Evolutionary conservation across 2,113 vertebrate genomes (phyloP), one percentile per base, ranked within the genome.

Genomic region (Siphamia tubifer): DNA sequence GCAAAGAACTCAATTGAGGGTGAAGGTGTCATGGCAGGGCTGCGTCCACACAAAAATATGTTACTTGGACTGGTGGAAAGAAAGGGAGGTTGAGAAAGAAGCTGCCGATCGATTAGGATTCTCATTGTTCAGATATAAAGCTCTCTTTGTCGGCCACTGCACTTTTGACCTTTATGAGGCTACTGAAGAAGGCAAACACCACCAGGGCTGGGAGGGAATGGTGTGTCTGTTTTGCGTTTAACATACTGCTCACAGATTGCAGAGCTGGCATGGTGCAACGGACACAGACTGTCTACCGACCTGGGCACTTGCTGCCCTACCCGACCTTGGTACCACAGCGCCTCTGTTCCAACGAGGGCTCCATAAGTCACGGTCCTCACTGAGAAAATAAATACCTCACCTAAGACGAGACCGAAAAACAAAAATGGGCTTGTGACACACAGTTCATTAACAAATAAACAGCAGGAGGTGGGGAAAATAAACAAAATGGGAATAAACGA

Each of bases 361-460:
- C 31, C 69, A 53, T 32, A 68, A 64, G 28, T 45, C 35, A 39
- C 15, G n/a, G n/a, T 62, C 15, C 47, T 62, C 3, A 6, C 31
- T 58, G 35, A 31, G 44, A 69, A 54, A 53, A 15, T 28, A 42
- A 42, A 54, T 15, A 16, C 24, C 36, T 21, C 49, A 34, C 36
- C 77, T 9, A 42, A 64, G 54, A 75, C 44, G 23, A 60, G 45
- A 67, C 44, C 23, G 32, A 30, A 63, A 73, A 78, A 53, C 39
- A 45, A 36, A 52, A 71, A 72, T 10, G 6, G 40, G 54, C 39
- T 72, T 23, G 15, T 67, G 67, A 56, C 54, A 68, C 64, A 71
- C 66, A 85, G 83, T 86, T 76, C 73, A 87, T 87, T 79, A 87
- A 79, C 69, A 71, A 81, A 82, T 80, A 84, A 80, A 75, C 36